Conservation (phyloP, 2,797 vertebrate genomes). For the Sylvilagus floridanus region DNA sequence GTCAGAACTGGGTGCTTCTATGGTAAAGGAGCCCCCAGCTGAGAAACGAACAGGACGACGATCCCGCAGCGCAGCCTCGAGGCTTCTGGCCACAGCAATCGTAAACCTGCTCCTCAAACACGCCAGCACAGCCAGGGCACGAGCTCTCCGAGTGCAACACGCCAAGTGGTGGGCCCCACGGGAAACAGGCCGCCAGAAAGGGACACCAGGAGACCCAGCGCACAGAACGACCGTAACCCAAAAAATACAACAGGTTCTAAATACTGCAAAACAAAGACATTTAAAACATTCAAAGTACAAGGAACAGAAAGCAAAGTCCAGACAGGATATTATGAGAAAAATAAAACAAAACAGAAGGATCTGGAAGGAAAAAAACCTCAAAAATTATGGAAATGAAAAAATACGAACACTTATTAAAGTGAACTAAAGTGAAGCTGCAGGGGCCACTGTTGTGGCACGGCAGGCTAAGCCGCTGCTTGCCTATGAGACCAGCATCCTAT, state of each 20-base stretch:
- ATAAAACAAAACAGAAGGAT: not conserved
- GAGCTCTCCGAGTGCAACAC: not conserved
- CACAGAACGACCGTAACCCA: not conserved
- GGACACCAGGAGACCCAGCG: constrained; percentile 8
- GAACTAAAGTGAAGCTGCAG: not conserved
- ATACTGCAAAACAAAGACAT: not conserved
- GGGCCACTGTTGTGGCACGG: no score
- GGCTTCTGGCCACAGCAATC: not conserved
- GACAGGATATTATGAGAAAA: not conserved
- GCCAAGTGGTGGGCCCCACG: not conserved
- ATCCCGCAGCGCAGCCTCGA: not conserved
- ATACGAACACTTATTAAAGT: not conserved
- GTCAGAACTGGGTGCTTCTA: constrained; percentile 18
- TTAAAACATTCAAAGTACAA: not conserved
- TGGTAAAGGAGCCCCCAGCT: not conserved
- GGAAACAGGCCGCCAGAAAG: not conserved
- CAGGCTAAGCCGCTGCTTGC: no score
- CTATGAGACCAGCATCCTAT: no score
- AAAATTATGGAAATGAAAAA: constrained; percentile 14
- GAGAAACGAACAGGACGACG: constrained; percentile 4
- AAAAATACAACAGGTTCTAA: not conserved
- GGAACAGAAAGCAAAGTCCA: not conserved
- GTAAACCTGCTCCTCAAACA: not conserved
- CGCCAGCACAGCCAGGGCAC: not conserved
- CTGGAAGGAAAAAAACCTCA: constrained; percentile 29